Evolutionary conservation across 2,888 invertebrate species (phyloP).

Genomic region (Digitonthophagus gazella): DNA sequence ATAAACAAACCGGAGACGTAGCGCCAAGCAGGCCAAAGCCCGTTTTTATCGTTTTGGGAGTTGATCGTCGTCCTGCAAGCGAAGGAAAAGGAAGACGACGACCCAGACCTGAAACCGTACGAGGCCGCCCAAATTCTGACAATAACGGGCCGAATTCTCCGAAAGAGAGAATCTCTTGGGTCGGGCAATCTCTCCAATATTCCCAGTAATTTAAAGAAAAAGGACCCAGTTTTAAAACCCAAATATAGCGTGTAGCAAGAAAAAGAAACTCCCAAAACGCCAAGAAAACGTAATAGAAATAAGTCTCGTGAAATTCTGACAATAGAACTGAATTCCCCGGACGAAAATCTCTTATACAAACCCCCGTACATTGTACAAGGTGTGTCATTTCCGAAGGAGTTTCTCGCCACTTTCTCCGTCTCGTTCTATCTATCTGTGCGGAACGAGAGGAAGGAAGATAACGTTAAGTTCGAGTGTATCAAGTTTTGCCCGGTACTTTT

Average conservation of each 20-base stretch:
- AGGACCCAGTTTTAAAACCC: background rate
- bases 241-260: background rate
- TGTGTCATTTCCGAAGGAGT: constrained; percentile 39
- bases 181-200: background rate
- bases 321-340: constrained; percentile 51
- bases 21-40: constrained; percentile 18
- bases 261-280: background rate
- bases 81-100: constrained; percentile 41
- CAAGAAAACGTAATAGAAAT: constrained; percentile 8
- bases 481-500: constrained; percentile 38
- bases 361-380: constrained; percentile 47
- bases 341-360: constrained; percentile 50
- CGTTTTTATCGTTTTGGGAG: constrained; percentile 20
- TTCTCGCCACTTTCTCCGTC: constrained; percentile 36
- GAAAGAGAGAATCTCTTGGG: constrained; percentile 49
- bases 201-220: background rate
- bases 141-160: constrained; percentile 50
- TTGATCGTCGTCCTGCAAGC: constrained; percentile 14
- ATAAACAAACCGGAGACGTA: constrained; percentile 23
- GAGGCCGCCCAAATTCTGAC: constrained; percentile 47
- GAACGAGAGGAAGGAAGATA: background rate
- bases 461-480: constrained; percentile 17
- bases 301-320: constrained; percentile 47
- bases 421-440: constrained; percentile 22
- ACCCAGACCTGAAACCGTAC: constrained; percentile 37